Base-by-base conservation (phyloP, 2,797 vertebrate genomes). In the Phaenicophaeus curvirostris region DNA sequence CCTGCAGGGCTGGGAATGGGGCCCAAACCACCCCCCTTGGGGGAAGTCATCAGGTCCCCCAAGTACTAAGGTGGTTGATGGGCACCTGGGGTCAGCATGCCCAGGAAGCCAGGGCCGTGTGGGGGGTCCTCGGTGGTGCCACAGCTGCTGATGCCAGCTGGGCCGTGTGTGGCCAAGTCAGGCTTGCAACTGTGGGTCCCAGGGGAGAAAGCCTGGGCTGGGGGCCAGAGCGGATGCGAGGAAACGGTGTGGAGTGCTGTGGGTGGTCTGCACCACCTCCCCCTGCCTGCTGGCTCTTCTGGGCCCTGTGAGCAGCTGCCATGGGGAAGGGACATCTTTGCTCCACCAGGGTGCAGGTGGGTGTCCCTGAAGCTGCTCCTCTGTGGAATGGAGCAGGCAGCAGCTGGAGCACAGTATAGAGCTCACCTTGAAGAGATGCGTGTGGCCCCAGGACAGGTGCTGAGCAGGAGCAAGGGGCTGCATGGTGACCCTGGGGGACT, bases 321-420 rank as follows among this genome's bases (percentile, higher is more conserved):
- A 24, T 23, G 46, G 21, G 46, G 21, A 48, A 48, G 21, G 21
- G 10, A 48, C 46, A 48, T 48, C 46, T 48, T 21, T 44, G 44
- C 44, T 44, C 44, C 46, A n/a, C 4, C 0, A 2, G 23, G 27
- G 30, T 46, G 15, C 33, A 19, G 20, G 16, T 1, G 0, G 14
- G 8, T 0, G 1, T 7, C 41, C 35, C 8, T 2, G 2, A 33
- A 73, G 59, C 41, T 73, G 42, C 42, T 72, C 7, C 27, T 50
- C 13, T 30, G 48, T 23, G 31, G 20, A 13, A 4, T 1, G 8
- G 25, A 27, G n/a, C 5, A 7, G 16, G 63, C 58, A 55, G 53
- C 31, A 59, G 17, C 46, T 0, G 0, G n/a, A 31, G 13, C 28
- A 19, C 19, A 13, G 42, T 0, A 0, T 20, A 20, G 46, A 48